Conservation (phyloP, 2,797 vertebrate genomes). For the Phrynocephalus forsythii region DNA sequence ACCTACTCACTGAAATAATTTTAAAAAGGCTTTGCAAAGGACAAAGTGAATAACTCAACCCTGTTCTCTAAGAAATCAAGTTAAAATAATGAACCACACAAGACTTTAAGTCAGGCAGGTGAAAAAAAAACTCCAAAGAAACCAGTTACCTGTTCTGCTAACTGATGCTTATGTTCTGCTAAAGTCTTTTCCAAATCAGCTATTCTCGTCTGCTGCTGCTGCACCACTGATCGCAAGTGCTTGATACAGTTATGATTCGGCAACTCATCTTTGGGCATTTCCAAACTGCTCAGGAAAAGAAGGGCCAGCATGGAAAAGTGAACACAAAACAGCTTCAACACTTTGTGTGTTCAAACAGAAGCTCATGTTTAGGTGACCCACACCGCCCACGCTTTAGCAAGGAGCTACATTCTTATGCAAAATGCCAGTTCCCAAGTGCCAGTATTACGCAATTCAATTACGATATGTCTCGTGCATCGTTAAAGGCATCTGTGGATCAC, state of each 20-base stretch:
- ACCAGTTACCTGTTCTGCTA: slow-evolving; percentile 90
- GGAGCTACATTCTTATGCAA: neutral
- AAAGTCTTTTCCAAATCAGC: slow-evolving; percentile 95
- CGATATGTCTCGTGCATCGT: neutral
- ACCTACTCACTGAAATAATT: neutral
- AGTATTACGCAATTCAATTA: neutral
- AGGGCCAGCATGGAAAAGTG: slow-evolving; percentile 11
- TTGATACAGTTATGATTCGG: slow-evolving; percentile 97
- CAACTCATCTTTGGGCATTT: slow-evolving; percentile 98
- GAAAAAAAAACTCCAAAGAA: accelerated
- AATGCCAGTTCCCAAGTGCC: neutral
- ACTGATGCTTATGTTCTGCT: slow-evolving; percentile 94
- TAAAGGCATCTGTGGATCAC: neutral
- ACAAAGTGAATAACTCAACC: neutral
- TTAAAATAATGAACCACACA: too few species aligned
- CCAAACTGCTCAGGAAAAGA: slow-evolving; percentile 80
- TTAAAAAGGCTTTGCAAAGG: neutral
- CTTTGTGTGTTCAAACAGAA: neutral
- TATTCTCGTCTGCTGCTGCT: slow-evolving; percentile 93
- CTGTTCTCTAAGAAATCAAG: neutral
- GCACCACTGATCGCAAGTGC: slow-evolving; percentile 92
- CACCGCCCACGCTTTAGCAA: neutral
- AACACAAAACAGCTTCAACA: neutral
- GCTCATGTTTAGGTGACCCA: neutral
- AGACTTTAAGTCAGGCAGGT: neutral